Evolutionary conservation across 2,888 invertebrate species (phyloP).

Genomic region (Philonicus albiceps): DNA sequence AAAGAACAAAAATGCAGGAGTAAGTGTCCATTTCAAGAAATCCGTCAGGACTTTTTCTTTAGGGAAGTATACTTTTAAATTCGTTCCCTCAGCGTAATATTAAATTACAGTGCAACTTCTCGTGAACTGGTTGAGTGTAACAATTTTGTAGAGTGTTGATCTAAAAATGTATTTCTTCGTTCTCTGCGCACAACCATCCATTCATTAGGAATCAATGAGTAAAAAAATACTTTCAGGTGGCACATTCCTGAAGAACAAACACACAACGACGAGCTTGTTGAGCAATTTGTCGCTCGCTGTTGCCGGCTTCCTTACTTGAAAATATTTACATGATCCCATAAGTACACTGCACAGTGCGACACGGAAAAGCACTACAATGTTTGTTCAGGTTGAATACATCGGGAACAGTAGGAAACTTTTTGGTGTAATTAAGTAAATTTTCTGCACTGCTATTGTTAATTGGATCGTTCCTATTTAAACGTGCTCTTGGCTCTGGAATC

Average conservation of each 20-base stretch:
- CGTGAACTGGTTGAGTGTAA: neutral
- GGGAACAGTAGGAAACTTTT: neutral
- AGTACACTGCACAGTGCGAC: neutral
- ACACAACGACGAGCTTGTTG: neutral
- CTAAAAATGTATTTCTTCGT: neutral
- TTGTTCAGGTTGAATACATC: neutral
- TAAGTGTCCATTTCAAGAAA: neutral
- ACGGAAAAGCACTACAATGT: neutral
- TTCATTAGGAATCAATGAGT: neutral
- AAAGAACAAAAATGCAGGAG: neutral
- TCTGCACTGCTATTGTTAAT: neutral
- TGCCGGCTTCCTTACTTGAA: neutral
- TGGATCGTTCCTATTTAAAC: neutral
- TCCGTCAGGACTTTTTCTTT: neutral
- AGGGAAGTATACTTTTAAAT: neutral
- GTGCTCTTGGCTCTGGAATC: neutral
- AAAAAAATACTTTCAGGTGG: neutral
- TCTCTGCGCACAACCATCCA: neutral
- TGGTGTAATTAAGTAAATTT: neutral
- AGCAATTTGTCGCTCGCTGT: neutral
- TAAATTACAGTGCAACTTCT: neutral
- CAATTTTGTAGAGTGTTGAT: neutral
- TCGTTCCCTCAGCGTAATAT: neutral
- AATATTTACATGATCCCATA: neutral
- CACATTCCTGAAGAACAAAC: neutral